Conservation (phyloP, 2,888 invertebrate genomes). For the Conchocele bisecta region DNA sequence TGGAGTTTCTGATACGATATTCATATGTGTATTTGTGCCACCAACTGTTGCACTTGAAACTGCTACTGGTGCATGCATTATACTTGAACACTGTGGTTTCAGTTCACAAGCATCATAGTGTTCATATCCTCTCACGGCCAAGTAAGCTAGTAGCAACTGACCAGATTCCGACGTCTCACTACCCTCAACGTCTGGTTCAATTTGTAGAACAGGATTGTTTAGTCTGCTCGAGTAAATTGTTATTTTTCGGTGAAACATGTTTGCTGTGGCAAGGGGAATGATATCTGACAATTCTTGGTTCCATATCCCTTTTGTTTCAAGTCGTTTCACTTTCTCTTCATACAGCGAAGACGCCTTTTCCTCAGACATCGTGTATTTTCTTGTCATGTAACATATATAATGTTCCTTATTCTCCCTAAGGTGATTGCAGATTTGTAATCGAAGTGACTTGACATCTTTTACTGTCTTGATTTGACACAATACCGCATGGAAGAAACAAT, state of each 20-base stretch:
- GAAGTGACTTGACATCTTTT: background rate
- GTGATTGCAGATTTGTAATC: background rate
- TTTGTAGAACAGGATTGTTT: conserved; percentile 1
- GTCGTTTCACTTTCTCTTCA: background rate
- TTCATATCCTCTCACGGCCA: conserved; percentile 8
- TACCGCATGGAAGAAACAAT: conserved; percentile 10
- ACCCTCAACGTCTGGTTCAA: background rate
- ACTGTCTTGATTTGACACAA: background rate
- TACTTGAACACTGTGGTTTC: background rate
- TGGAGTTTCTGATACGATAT: too few relatives aligned
- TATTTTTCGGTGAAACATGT: background rate
- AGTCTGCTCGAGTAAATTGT: conserved; percentile 22
- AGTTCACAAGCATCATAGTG: conserved; percentile 6
- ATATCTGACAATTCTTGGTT: conserved; percentile 24
- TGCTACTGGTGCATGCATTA: background rate
- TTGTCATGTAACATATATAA: conserved; percentile 1
- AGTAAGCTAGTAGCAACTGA: conserved; percentile 1
- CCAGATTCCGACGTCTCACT: background rate
- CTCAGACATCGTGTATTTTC: background rate
- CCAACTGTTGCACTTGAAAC: too few relatives aligned
- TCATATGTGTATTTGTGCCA: too few relatives aligned
- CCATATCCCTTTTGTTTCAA: conserved; percentile 17
- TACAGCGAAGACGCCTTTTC: background rate
- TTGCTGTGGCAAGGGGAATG: conserved; percentile 14
- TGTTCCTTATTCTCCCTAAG: conserved; percentile 6